phyloP scores from a whole-genome alignment of 2,113 vertebrate genomes.

The Pelobates fuscus region DNA sequence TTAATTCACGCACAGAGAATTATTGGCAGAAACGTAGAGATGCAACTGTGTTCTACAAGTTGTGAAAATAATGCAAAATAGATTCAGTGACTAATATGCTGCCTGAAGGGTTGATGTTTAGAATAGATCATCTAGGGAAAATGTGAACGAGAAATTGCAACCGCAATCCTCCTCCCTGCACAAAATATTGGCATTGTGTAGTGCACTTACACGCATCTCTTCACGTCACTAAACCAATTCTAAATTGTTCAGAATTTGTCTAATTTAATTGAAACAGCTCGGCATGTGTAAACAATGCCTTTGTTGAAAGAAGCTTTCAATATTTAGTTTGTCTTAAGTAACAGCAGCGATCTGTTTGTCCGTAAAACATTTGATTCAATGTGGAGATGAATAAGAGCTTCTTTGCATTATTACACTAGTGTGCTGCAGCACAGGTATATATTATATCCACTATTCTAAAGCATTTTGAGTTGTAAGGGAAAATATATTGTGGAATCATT shows the following conservation, averaged over 20 bases:
- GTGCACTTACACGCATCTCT: neutral
- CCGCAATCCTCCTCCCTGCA: neutral
- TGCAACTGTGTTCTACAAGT: too few species aligned
- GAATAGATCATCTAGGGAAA: too few species aligned
- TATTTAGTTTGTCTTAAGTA: conserved; percentile 83
- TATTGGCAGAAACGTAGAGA: too few species aligned
- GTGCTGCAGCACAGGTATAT: conserved; percentile 49
- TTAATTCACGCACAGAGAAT: too few species aligned
- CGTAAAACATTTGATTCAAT: conserved; percentile 76
- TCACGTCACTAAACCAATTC: conserved; percentile 54
- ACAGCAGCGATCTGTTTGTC: conserved; percentile 79
- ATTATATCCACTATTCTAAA: conserved; percentile 36
- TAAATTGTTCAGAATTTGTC: conserved; percentile 68
- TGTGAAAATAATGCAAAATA: too few species aligned
- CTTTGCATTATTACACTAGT: conserved; percentile 57
- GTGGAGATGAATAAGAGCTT: conserved; percentile 67
- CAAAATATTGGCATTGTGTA: neutral
- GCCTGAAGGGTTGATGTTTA: too few species aligned
- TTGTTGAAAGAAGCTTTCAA: conserved; percentile 82
- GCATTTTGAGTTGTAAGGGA: too few species aligned
- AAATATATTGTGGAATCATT: too few species aligned
- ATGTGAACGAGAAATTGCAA: too few species aligned
- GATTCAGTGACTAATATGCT: too few species aligned
- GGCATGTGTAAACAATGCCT: conserved; percentile 74
- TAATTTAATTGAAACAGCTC: conserved; percentile 81